These are phyloP conservation scores for Pygocentrus nattereri DNA, from an alignment of 2,797 vertebrate genomes.

Conservation along the genomic window DNA sequence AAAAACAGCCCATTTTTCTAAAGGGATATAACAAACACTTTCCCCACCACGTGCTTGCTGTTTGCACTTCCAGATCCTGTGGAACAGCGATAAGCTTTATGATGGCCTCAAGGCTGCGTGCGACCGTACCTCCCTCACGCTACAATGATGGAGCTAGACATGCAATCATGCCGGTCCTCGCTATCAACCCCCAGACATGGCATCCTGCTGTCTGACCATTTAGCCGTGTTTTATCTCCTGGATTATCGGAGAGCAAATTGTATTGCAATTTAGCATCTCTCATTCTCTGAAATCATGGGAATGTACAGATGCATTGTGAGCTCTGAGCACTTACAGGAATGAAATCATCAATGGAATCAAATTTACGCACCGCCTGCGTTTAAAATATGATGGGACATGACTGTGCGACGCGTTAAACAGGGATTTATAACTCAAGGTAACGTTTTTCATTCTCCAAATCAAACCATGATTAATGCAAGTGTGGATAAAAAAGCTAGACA, in stretches of 20 bases:
- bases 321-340: constrained; percentile 28
- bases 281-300: background rate
- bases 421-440: constrained; percentile 3
- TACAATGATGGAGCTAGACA: background rate
- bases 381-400: background rate
- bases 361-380: constrained; percentile 10
- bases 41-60: constrained; percentile 21
- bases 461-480: constrained; percentile 7
- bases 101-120: background rate
- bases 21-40: background rate
- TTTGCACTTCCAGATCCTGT: constrained; percentile 24
- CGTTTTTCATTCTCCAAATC: constrained; percentile 14
- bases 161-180: background rate
- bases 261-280: constrained; percentile 8
- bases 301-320: background rate
- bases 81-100: constrained; percentile 37
- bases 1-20: background rate
- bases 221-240: background rate
- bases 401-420: background rate
- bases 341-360: constrained; percentile 5
- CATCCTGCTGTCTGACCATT: background rate
- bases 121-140: background rate
- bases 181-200: constrained; percentile 15
- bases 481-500: background rate
- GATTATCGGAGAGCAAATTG: constrained; percentile 2